Evolutionary conservation across 2,797 vertebrate genomes (phyloP), one percentile per base, ranked within the genome.

Genomic region (Scolopax bukidnonensis): DNA sequence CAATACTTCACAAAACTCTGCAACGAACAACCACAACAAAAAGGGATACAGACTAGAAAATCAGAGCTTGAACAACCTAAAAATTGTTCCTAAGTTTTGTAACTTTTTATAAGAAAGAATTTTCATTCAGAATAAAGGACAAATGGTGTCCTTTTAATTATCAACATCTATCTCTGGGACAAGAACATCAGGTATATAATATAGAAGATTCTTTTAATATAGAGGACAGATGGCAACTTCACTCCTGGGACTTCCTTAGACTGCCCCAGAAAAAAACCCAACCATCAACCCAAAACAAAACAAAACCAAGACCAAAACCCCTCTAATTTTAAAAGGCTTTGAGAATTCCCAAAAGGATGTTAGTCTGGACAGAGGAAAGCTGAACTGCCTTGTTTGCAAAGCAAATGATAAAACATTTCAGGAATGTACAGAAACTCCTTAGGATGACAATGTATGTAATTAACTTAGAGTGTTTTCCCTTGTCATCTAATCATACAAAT

Each of bases 201-300:
- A 97, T 61, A 95, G 90, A 97, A 96, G 97, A 97, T 89, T 97
- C 96, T 98, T 97, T 96, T 97, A 98, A 98, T 98, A 97, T 96
- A 97, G 97, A 97, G 96, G 97, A 98, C 98, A 98, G 98, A 98
- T 98, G 98, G 98, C 94, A 97, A 97, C 93, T 90, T 96, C 88
- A 95, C 98, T 90, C 97, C 93, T 96, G 98, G 97, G 98, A 98
- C 93, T 97, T 96, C 75, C 85, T 88, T 41, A 93, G 97, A 90
- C 97, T 97, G 97, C 89, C 97, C 97, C 95, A 96, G 95, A 97
- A 97, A 53, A 51, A 53, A 53, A 96, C 96, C 96, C 96, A 96
- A 3, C 4, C 30, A 79, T 67, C 69, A 71, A 84, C 16, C 11
- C 50, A 89, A 97, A 96, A 91, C 53, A 67, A 83, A 92, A 78